Evolutionary conservation across 2,113 vertebrate genomes (phyloP), one percentile per base, ranked within the genome.

Genomic region (Myxocyprinus asiaticus): DNA sequence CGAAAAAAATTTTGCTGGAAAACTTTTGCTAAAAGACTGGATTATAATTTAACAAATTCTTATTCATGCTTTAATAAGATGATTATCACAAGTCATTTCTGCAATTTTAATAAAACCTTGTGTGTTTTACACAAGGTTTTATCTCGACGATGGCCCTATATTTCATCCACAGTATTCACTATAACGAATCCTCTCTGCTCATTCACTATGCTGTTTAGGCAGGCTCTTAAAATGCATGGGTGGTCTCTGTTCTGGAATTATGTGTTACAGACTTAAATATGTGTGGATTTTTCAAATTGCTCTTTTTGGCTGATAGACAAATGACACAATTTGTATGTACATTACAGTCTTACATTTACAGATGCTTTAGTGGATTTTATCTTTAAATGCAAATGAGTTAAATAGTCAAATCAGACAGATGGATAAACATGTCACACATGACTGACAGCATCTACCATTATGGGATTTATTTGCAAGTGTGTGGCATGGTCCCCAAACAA

Each of bases 211-310:
- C 22, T 33, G 22, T 33, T 33, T 67, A 65, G 15, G 22, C 4
- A 73, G 43, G 3, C 50, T 6, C 3, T 59, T 0, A 58, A n/a
- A 75, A 22, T 64, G 11, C 67, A 53, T 76, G 69, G 83, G 80
- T 84, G 78, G 73, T 85, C 78, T 85, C 72, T 63, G 63, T 33
- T 33, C 22, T 33, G 3, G 22, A 33, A 33, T 33, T 33, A 67
- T 67, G 74, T 73, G 80, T 63, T 42, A 45, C 47, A 77, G 62
- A 51, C 68, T 64, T 47, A 83, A 87, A 85, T 86, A 77, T 88
- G 81, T 85, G 70, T 79, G 42, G 61, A 10, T 64, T 4, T 10
- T 33, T 33, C 22, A 33, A 33, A 33, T 3, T 33, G 22, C 22
- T 33, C 22, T 33, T 48, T 0, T 44, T 58, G 17, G 51, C 83